These are phyloP conservation scores for Scopus umbretta DNA, from an alignment of 2,113 vertebrate genomes.

Conservation along the genomic window DNA sequence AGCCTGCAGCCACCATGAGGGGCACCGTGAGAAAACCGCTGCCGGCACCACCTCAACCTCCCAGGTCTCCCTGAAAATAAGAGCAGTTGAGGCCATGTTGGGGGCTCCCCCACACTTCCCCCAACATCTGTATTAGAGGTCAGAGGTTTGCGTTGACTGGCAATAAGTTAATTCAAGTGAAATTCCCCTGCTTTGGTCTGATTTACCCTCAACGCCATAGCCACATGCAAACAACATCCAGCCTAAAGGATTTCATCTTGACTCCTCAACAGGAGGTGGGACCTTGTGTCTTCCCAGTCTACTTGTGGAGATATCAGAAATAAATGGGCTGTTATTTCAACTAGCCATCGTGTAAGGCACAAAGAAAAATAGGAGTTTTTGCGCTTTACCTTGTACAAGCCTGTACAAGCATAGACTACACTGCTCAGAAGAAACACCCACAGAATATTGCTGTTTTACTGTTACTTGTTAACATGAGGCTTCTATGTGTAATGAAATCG, in stretches of 20 bases:
- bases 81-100: neutral
- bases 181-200: neutral
- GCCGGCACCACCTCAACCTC: neutral
- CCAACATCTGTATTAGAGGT: neutral
- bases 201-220: neutral
- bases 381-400: neutral
- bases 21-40: rapidly evolving
- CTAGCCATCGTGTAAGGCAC: neutral
- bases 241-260: neutral
- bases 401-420: neutral
- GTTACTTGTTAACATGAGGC: neutral
- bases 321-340: neutral
- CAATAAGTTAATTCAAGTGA: neutral
- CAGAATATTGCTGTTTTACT: neutral
- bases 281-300: neutral
- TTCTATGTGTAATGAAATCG: neutral
- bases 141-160: neutral
- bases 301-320: neutral
- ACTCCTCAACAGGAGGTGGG: neutral
- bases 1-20: neutral
- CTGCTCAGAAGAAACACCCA: neutral
- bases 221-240: neutral
- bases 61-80: neutral
- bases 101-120: rapidly evolving
- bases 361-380: neutral